Evolutionary conservation across 2,113 vertebrate species (phyloP), one percentile per base, ranked within the genome.

Genomic region (Crocuta crocuta): DNA sequence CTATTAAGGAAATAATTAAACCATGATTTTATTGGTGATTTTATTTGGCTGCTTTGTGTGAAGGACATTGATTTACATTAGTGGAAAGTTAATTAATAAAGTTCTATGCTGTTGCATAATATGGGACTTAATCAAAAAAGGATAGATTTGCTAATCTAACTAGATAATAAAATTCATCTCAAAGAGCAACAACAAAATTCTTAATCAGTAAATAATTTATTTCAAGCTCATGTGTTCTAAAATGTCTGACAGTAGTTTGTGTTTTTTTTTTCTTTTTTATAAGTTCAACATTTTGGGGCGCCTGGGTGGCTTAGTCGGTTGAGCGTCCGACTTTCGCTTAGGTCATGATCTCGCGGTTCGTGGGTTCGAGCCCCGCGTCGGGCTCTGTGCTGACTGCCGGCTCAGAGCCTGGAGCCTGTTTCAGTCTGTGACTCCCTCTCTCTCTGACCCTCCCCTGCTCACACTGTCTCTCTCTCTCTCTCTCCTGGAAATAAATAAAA

Each of bases 1-100:
- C 97, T 98, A 90, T 97, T 98, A 96, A 89, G 91, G 93, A 98
- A 98, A 98, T 98, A 97, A 98, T 97, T 97, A 98, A 98, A 97
- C 81, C 9, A 50, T 90, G 86, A 95, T 98, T 98, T 98, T 63
- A 16, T 71, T 95, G 68, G 68, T 97, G 89, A 96, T 98, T 98
- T 98, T 98, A 98, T 97, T 98, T 98, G 80, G 89, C 82, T 98
- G 39, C 80, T 97, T n/a, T 92, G 79, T 92, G 8, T 96, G 96
- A 98, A 98, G 92, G 96, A 89, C 92, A 92, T 91, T 98, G 96
- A 97, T 95, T 97, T 81, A 24, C 91, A 97, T 97, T 61, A 55
- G 81, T 87, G 97, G 92, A 98, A 98, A 98, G 97, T 97, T 98
- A 98, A 98, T 98, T 98, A 98, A 97, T 98, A 73, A 94, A 96